phyloP scores from a whole-genome alignment of 37 sponge, comb jelly and placozoan genomes.

The Oopsacas minuta region DNA sequence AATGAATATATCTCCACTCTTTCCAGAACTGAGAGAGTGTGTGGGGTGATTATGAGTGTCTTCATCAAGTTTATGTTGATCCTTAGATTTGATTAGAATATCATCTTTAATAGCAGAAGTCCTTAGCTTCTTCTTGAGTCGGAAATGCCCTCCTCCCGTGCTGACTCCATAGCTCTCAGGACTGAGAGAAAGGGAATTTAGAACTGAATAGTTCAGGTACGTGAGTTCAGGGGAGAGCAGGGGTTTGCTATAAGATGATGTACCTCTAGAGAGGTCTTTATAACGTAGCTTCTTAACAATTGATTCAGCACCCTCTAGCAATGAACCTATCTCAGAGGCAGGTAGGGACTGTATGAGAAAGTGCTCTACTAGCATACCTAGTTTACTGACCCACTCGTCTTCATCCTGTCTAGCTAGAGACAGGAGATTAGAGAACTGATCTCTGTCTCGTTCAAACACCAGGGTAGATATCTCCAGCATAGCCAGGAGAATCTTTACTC shows the following conservation, averaged over 20 bases:
- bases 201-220: background rate
- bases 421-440: background rate
- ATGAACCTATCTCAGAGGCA: background rate
- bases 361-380: background rate
- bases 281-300: background rate
- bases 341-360: background rate
- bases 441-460: background rate
- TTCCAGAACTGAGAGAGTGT: background rate
- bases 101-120: background rate
- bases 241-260: background rate
- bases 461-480: background rate
- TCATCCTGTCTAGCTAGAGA: background rate
- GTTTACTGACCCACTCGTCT: background rate
- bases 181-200: background rate
- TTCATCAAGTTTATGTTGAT: background rate
- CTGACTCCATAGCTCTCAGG: background rate
- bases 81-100: background rate
- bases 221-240: background rate
- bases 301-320: background rate
- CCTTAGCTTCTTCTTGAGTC: background rate
- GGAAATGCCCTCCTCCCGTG: background rate
- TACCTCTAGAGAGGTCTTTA: background rate
- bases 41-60: background rate
- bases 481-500: background rate
- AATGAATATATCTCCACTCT: background rate